Evolutionary conservation across 2,113 vertebrate genomes (phyloP), one percentile per base, ranked within the genome.

Genomic region (Prietella phreatophila): DNA sequence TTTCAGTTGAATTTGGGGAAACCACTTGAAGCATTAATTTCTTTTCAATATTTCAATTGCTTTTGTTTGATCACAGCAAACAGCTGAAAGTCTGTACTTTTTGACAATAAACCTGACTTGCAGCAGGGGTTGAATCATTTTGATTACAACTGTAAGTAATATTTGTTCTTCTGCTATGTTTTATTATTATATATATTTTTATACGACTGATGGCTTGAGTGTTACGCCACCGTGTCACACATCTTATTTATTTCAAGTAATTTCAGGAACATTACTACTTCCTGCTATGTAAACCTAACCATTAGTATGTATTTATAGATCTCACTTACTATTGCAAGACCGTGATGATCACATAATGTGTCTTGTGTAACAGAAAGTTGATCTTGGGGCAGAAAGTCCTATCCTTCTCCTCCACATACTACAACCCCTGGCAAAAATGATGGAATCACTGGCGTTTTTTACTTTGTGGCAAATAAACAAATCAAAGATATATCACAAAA

Each of bases 261-360:
- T 71, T 71, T 22, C 71, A 42, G n/a, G 19, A 82, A 39, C 69
- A 30, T 73, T 85, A 69, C 15, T 19, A 22, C 36, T 80, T 86
- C 81, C 88, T 89, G 19, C 76, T 25, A 19, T 76, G 61, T 10
- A 39, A 61, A 47, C 42, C 30, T 78, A 65, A 61, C 36, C 3
- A 36, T 61, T 39, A 13, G 36, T 50, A 22, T 30, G 17, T 73
- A 39, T 73, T 76, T 75, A 75, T 33, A 78, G 85, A n/a, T 39
- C 33, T 14, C 53, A 71, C 47, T 61, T 27, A 33, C 39, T 3
- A 0, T 33, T 75, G 75, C 25, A 65, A 20, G 14, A 78, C 56
- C 60, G 33, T n/a, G 27, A 56, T 81, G 83, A 85, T 88, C 75
- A 47, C 88, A 69, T 60, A 39, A 73, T 85, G 69, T 39, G 19